Percentiles rank a stretch among this genome's conserved stretches.
Evolutionary conservation across 2,113 vertebrate species (phyloP).

Genomic region (Triplophysa tibetana): DNA sequence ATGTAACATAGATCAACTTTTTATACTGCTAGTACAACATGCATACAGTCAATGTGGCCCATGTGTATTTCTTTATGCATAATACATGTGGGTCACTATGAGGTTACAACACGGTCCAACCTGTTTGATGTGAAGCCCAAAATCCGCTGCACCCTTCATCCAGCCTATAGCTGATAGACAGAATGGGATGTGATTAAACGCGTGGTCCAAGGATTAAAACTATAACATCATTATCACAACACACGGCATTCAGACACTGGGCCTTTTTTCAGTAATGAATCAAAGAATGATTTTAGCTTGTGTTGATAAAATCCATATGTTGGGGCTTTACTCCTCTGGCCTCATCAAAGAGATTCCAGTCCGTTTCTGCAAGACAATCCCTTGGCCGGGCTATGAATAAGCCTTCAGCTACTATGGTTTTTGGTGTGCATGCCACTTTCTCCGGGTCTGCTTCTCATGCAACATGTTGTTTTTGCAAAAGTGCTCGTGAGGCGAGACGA

Average conservation of each 20-base stretch:
- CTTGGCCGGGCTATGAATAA: constrained; percentile 38
- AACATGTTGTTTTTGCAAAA: constrained; percentile 28
- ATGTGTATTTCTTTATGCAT: not conserved
- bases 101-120: not conserved
- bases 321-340: not conserved
- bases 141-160: not conserved
- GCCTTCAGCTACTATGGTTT: constrained; percentile 39
- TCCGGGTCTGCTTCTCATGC: constrained; percentile 20
- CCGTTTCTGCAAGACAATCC: constrained; percentile 16
- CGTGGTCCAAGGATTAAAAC: constrained; percentile 21
- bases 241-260: not conserved
- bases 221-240: constrained; percentile 36
- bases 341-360: constrained; percentile 55
- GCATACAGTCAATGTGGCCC: not conserved
- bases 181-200: constrained; percentile 18
- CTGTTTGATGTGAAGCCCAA: constrained; percentile 22
- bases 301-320: constrained; percentile 55
- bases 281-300: constrained; percentile 4
- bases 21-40: not conserved
- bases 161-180: constrained; percentile 4
- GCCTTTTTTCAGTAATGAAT: not conserved
- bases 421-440: constrained; percentile 24
- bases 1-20: constrained; percentile 24
- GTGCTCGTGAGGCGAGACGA: not conserved
- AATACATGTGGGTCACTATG: constrained; percentile 17